Conservation (phyloP, 1,140 invertebrate species). For the Drosophila punjabiensis region DNA sequence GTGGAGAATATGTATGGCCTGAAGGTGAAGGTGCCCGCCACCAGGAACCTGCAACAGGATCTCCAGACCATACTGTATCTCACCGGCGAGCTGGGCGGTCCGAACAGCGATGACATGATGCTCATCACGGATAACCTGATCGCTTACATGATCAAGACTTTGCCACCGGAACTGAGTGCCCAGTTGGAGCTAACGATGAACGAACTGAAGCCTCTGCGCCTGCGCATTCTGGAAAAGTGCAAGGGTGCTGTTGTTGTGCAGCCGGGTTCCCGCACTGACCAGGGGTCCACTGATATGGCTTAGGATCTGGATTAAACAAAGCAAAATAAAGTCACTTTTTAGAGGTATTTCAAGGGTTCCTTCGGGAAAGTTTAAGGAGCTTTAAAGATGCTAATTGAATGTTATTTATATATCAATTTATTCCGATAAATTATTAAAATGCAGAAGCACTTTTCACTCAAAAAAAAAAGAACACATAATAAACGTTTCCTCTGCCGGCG, state of each 20-base stretch:
- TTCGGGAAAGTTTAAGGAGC: too few relatives aligned
- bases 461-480: neutral
- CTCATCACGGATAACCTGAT: constrained; percentile 32
- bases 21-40: neutral
- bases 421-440: neutral
- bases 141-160: constrained; percentile 16
- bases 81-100: constrained; percentile 28
- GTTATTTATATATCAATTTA: neutral
- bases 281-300: neutral
- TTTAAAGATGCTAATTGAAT: neutral
- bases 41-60: constrained; percentile 14
- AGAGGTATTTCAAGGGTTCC: too few relatives aligned
- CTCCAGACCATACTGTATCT: constrained; percentile 60
- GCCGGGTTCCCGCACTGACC: too few relatives aligned
- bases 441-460: neutral
- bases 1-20: neutral
- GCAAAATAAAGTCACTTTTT: too few relatives aligned
- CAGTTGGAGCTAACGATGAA: constrained; percentile 12
- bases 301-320: neutral
- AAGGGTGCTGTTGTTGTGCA: too few relatives aligned
- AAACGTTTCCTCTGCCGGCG: neutral
- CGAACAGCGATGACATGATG: constrained; percentile 33
- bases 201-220: constrained; percentile 5
- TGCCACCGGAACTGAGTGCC: constrained; percentile 1
- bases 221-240: neutral